Evolutionary conservation across 2,113 vertebrate genomes (phyloP).

Genomic region (Tringa solitaria): DNA sequence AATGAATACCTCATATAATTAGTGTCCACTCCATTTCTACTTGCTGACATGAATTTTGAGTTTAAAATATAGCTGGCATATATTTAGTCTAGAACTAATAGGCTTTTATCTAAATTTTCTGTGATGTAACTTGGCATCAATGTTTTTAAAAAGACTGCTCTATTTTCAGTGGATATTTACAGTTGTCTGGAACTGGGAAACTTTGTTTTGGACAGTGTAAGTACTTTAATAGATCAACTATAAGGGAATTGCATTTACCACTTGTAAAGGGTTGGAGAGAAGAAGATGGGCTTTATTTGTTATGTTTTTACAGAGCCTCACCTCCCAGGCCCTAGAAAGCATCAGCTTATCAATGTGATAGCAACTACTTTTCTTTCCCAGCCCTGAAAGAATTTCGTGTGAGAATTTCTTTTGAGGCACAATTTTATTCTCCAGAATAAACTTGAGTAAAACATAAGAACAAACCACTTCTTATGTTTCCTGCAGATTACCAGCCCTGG

Average conservation of each 20-base stretch:
- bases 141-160: not conserved
- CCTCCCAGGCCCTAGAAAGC: not conserved
- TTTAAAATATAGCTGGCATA: conserved; percentile 30
- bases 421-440: not conserved
- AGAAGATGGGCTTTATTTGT: not conserved
- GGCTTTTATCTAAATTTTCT: conserved; percentile 53
- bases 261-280: not conserved
- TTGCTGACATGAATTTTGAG: conserved; percentile 23
- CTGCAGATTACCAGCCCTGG: not conserved
- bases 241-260: not conserved
- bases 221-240: not conserved
- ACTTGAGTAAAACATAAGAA: not conserved
- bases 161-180: conserved; percentile 11
- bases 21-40: conserved; percentile 17
- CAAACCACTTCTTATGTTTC: not conserved
- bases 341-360: not conserved
- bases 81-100: conserved; percentile 43
- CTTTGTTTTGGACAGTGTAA: conserved; percentile 8
- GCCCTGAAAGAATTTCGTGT: not conserved
- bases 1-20: conserved; percentile 22
- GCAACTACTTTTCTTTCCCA: not conserved
- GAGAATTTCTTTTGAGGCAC: not conserved
- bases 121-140: conserved; percentile 30
- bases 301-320: not conserved
- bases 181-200: not conserved